A percentile compares a stretch with the other conserved stretches of the same genome.
Evolutionary conservation across 2,797 vertebrate genomes (phyloP).

Genomic region (Gambusia yucatana): DNA sequence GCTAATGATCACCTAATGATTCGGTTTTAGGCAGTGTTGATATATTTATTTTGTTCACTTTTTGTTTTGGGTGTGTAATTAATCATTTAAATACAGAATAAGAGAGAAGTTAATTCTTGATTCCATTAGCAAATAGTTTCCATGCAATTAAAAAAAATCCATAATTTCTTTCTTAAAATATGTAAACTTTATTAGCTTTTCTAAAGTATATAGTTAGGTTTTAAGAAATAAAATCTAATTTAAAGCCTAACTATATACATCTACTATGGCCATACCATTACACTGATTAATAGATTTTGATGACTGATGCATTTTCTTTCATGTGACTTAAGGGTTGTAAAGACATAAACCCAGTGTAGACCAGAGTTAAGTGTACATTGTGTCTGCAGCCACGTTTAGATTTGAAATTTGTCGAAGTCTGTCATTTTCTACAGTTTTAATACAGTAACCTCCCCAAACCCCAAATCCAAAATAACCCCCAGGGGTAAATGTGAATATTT

Average conservation of each 20-base stretch:
- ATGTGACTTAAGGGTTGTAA: background rate
- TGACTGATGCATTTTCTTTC: background rate
- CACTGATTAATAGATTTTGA: background rate
- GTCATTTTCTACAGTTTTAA: conserved; percentile 23
- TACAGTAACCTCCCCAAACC: conserved; percentile 26
- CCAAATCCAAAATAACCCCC: conserved; percentile 35
- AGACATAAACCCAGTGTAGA: background rate
- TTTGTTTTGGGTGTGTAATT: background rate
- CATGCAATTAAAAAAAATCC: background rate
- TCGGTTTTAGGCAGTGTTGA: background rate
- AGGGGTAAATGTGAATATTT: conserved; percentile 50
- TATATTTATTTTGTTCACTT: background rate
- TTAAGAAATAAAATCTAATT: background rate
- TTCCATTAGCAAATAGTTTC: background rate
- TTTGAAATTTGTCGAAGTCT: conserved; percentile 16
- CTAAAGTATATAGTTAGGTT: background rate
- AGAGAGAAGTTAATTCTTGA: background rate
- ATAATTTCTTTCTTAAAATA: background rate
- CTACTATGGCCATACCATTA: background rate
- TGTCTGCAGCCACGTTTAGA: background rate
- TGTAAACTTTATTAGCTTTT: background rate
- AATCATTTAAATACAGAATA: background rate
- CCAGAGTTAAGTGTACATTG: background rate
- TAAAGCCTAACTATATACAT: too few relatives aligned
- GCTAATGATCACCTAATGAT: background rate